phyloP scores from a whole-genome alignment of 2,797 vertebrate species.

The Lepilemur ruficaudatus region DNA sequence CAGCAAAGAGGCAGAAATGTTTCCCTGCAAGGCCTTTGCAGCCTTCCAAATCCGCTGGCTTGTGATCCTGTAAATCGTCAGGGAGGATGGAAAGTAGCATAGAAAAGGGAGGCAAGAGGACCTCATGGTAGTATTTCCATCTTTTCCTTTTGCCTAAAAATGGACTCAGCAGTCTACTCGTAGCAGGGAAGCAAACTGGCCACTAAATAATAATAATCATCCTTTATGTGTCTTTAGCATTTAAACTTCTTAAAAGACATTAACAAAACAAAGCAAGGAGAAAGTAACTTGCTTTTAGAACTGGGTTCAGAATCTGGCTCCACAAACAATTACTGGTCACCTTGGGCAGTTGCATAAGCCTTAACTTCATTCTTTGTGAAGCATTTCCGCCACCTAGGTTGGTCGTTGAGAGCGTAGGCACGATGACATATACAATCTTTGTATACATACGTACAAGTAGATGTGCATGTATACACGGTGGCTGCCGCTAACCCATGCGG shows the following conservation, averaged over 20 bases:
- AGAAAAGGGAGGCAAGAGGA: not conserved
- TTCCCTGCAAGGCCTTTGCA: not conserved
- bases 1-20: not conserved
- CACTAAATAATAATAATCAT: no score
- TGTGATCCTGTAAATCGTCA: not conserved
- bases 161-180: not conserved
- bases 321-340: not conserved
- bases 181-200: not conserved
- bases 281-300: not conserved
- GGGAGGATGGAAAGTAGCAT: fast-evolving
- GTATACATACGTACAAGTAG: fast-evolving
- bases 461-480: no score
- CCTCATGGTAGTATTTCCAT: not conserved
- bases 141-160: not conserved
- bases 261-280: not conserved
- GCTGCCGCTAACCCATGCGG: not conserved
- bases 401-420: not conserved
- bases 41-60: not conserved
- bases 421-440: not conserved
- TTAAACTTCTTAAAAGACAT: not conserved
- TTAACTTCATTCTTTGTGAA: not conserved
- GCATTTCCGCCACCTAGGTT: not conserved
- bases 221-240: not conserved
- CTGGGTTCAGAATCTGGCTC: not conserved
- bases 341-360: not conserved